Conservation (phyloP, 2,113 vertebrate species). For the Chiloscyllium plagiosum region DNA sequence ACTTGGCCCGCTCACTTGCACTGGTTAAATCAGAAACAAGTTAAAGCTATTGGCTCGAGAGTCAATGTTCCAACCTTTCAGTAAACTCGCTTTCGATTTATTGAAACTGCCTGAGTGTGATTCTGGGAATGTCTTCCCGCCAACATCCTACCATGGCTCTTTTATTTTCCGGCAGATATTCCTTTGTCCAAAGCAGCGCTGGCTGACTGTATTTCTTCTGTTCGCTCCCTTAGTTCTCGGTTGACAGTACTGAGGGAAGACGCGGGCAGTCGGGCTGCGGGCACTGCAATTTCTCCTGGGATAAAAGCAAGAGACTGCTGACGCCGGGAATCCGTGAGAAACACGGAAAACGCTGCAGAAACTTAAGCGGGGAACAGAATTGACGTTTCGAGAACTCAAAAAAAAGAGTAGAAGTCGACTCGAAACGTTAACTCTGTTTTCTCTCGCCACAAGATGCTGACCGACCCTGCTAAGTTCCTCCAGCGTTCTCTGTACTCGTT, state of each 20-base stretch:
- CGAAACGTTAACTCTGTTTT: no score
- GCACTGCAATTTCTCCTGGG: neutral
- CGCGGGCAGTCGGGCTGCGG: neutral
- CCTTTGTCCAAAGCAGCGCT: neutral
- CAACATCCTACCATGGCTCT: neutral
- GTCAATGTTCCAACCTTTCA: neutral
- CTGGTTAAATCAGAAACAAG: neutral
- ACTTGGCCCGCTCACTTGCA: neutral
- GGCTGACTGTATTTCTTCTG: neutral
- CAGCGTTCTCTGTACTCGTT: no score
- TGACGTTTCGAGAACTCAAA: no score
- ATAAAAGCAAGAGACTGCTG: no score
- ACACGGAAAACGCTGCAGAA: no score
- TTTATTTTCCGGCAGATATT: no score
- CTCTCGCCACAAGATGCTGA: no score
- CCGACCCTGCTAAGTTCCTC: no score
- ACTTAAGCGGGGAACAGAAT: no score
- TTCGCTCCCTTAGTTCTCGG: neutral
- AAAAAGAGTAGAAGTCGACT: no score
- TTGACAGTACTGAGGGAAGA: neutral
- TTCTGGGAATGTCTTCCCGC: neutral
- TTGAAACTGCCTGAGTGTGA: neutral
- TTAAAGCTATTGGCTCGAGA: neutral
- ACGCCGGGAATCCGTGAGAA: no score
- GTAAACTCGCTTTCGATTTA: neutral